phyloP scores from a whole-genome alignment of 1,140 invertebrate genomes.

The Lasaia peninsularis region DNA sequence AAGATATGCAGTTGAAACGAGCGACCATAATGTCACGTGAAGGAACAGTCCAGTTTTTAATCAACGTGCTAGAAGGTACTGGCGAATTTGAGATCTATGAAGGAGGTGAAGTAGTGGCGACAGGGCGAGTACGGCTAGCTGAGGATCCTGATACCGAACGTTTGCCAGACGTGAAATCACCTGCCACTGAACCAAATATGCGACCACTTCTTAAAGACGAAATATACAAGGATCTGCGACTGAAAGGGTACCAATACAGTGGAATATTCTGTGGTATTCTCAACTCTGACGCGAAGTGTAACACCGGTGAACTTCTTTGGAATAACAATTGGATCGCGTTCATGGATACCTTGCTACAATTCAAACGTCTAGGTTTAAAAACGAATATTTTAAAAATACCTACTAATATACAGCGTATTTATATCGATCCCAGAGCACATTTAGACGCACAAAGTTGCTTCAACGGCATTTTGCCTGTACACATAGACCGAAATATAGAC shows the following conservation, averaged over 20 bases:
- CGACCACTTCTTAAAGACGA: not conserved
- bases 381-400: not conserved
- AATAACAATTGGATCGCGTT: conserved; percentile 8
- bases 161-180: not conserved
- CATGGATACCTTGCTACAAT: conserved; percentile 3
- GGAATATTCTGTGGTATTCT: conserved; percentile 1
- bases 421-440: conserved; percentile 1
- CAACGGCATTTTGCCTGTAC: not conserved
- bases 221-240: conserved; percentile 1
- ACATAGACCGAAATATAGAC: not conserved
- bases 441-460: not conserved
- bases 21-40: not conserved
- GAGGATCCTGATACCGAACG: not conserved
- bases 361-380: not conserved
- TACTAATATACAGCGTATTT: not conserved
- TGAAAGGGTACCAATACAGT: conserved; percentile 1
- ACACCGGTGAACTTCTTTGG: not conserved
- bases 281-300: not conserved
- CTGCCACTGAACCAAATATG: not conserved
- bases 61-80: not conserved
- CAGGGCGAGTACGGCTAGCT: not conserved
- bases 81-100: not conserved
- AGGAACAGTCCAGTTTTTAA: not conserved
- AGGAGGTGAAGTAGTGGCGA: not conserved
- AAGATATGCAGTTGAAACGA: not conserved